Evolutionary conservation across 2,113 vertebrate species (phyloP).

Genomic region (Mungos mungo): DNA sequence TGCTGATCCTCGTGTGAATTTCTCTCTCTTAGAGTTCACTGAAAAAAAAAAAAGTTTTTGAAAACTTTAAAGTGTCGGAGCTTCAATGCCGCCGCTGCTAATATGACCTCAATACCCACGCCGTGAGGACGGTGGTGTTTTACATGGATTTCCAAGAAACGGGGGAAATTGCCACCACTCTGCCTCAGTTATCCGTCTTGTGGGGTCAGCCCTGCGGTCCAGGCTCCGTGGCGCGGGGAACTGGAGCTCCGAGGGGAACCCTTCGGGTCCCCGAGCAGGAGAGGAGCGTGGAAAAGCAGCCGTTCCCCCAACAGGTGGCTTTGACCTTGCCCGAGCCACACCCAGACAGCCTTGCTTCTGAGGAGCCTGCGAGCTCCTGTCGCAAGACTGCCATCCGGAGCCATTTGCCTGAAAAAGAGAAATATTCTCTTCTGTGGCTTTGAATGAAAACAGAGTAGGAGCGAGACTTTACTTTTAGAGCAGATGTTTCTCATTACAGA

Average conservation of each 20-base stretch:
- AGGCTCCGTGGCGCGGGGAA: fast-evolving
- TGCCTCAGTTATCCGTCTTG: background rate
- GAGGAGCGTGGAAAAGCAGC: fast-evolving
- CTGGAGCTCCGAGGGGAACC: fast-evolving
- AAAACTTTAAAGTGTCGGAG: too few relatives aligned
- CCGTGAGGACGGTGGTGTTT: background rate
- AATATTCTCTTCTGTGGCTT: background rate
- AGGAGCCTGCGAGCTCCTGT: background rate
- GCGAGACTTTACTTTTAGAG: fast-evolving
- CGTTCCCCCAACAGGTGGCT: background rate
- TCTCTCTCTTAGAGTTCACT: background rate
- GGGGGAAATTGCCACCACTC: background rate
- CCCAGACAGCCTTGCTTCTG: background rate
- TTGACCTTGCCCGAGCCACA: fast-evolving
- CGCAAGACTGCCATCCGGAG: background rate
- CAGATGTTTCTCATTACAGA: background rate
- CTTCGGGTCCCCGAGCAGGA: too few relatives aligned
- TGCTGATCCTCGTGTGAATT: background rate
- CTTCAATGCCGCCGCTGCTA: background rate
- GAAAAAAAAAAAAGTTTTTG: too few relatives aligned
- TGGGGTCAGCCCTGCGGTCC: too few relatives aligned
- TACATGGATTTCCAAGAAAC: background rate
- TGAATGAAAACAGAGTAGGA: background rate
- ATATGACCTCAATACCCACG: background rate
- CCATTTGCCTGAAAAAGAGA: background rate